Evolutionary conservation across 2,888 invertebrate genomes (phyloP), one percentile per base, ranked within the genome.

Genomic region (Ophioninae sp.): DNA sequence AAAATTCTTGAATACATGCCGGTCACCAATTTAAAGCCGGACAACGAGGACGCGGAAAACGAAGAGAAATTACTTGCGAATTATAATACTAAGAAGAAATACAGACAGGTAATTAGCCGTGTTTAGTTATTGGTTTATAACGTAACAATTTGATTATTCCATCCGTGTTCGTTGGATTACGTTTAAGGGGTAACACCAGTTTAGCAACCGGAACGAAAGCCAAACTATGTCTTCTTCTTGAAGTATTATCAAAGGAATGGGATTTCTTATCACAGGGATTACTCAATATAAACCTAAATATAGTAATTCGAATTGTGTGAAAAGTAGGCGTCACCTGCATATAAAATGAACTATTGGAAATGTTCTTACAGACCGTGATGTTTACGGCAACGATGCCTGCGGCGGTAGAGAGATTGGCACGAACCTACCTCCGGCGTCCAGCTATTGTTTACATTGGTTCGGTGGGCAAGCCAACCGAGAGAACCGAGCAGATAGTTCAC

Each of bases 301-400:
- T 30, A 30, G 30, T 3, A 30, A 30, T 30, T 30, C 30, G 30
- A 30, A 30, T 30, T 3, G 30, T 2, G 3, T 30, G 30, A 30
- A 30, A 30, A 30, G 30, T 30, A 30, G 30, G 30, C 30, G 30
- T 3, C 30, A 30, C 30, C 30, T 30, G 30, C 30, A 30, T 30
- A 30, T 30, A 1, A 30, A 75, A 65, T 62, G 30, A 41, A 61
- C 50, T 7, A 8, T 37, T 7, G 44, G 17, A 64, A 68, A 78
- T 74, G 39, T n/a, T 13, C 8, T 23, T 68, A 17, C 89, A 96
- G 96, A 99, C 99, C 89, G 99, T 99, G 92, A 99, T 99, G 99
- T 99, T 99, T 93, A 99, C 99, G 70, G 99, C 99, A 3, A 99
- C 99, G 86, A 99, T 99, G 99, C 99, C 99, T 8, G 96, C 99